Evolutionary conservation across 2,113 vertebrate genomes (phyloP).

Genomic region (Origma solitaria): DNA sequence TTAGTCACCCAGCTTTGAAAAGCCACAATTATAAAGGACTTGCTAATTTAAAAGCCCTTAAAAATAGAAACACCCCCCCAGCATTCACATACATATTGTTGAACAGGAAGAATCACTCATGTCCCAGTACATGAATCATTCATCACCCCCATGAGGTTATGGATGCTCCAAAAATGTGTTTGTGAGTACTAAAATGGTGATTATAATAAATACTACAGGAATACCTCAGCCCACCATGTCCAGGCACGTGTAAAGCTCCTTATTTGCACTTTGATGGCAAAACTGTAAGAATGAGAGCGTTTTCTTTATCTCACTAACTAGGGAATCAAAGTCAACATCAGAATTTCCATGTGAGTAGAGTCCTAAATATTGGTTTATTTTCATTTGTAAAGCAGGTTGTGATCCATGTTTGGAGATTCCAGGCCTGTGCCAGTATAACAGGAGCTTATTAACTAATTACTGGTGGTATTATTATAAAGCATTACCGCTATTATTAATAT

Average conservation of each 20-base stretch:
- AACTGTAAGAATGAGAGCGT: neutral
- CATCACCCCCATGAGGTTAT: neutral
- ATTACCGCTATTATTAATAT: too few relatives aligned
- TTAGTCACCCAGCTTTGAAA: neutral
- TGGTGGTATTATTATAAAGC: neutral
- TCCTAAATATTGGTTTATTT: neutral
- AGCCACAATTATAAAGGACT: neutral
- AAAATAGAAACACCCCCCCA: neutral
- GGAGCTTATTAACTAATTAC: neutral
- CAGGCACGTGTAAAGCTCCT: neutral
- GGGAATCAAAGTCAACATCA: neutral
- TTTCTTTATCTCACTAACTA: neutral
- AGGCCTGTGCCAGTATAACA: neutral
- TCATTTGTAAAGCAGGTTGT: neutral
- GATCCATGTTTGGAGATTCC: neutral
- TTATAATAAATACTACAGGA: neutral
- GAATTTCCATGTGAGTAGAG: neutral
- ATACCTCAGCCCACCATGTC: neutral
- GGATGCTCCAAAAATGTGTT: neutral
- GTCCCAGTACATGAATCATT: neutral
- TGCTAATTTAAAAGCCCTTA: neutral
- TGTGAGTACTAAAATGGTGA: neutral
- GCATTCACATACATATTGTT: neutral
- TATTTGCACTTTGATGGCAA: neutral
- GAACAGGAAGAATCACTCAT: neutral